Base-by-base conservation (phyloP, 92 coral and sea anemone genomes). In the Palythoa heliodiscus region DNA sequence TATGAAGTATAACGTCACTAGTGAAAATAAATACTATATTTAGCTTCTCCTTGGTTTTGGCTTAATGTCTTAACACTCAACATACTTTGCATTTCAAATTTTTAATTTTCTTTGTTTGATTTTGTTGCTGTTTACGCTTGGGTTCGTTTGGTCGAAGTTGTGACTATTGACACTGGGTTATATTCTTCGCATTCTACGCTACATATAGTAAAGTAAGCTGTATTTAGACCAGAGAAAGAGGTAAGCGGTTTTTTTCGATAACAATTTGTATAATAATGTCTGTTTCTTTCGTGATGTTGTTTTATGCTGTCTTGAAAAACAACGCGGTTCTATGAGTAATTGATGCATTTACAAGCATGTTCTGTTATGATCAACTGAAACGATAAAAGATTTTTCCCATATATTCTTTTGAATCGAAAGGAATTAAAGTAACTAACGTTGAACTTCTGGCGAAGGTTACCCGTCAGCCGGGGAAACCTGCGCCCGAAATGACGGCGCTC, bases 31-130 rank as follows among this genome's bases (percentile, higher is more conserved):
- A 29, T 69, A 25, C 43, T 69, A 25, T 25, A 69, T 69, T 25
- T 69, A 69, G 47, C 37, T 37, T 37, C 35, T 11, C 38, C 39
- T 8, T 4, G 29, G 35, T 43, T 15, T 69, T 9, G 20, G 5
- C 7, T 63, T n/a, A 11, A 48, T 17, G 6, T 13, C 17, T 14
- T 20, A 11, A 37, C 68, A 15, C 35, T 15, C 40, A 25, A n/a
- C 60, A 23, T 80, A 47, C n/a, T 80, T 80, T 80, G 84, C 84
- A 80, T 80, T 80, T 80, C 73, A 80, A 80, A 80, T 76, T 80
- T 66, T 1, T 66, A 48, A 19, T 80, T 43, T 80, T 80, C 84
- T n/a, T 80, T 80, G 84, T 80, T 66, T 80, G 81, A 80, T 67
- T 23, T 66, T 70, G 72, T 63, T 61, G 84, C 15, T 80, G 63